Conservation (phyloP, 2,797 vertebrate species). For the Muscicapa comitata region DNA sequence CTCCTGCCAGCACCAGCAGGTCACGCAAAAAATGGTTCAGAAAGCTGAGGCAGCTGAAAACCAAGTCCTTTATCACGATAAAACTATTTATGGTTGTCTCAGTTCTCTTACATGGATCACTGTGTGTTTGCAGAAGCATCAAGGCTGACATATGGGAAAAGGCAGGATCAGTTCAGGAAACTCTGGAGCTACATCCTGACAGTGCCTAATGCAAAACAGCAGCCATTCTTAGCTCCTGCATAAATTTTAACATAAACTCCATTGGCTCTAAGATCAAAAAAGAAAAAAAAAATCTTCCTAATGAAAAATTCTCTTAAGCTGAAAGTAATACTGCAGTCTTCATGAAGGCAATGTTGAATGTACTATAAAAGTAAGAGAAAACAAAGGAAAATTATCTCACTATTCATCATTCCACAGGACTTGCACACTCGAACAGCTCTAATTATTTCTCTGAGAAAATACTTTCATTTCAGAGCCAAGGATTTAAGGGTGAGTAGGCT, state of each 20-base stretch:
- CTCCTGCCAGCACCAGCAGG: background rate
- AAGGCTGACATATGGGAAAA: background rate
- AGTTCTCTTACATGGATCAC: background rate
- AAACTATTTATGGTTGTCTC: background rate
- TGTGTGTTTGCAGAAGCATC: background rate
- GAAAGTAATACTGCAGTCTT: background rate
- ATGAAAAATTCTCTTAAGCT: background rate
- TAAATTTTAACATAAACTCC: background rate
- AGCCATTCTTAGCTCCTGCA: background rate
- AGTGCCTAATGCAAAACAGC: background rate
- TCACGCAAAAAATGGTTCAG: background rate
- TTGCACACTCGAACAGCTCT: background rate
- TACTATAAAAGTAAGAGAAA: background rate
- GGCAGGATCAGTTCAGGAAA: background rate
- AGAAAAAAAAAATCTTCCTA: background rate
- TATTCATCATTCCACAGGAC: background rate
- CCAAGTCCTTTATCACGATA: fast-evolving
- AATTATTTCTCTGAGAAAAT: background rate
- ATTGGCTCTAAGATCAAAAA: fast-evolving
- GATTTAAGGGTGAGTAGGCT: background rate
- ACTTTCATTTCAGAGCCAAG: background rate
- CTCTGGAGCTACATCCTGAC: background rate
- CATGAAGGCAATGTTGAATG: background rate
- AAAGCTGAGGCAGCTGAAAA: background rate
- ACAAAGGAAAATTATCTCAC: background rate